These are phyloP conservation scores for Thaumatotibia leucotreta DNA, from an alignment of 1,140 invertebrate species.

Conservation along the genomic window DNA sequence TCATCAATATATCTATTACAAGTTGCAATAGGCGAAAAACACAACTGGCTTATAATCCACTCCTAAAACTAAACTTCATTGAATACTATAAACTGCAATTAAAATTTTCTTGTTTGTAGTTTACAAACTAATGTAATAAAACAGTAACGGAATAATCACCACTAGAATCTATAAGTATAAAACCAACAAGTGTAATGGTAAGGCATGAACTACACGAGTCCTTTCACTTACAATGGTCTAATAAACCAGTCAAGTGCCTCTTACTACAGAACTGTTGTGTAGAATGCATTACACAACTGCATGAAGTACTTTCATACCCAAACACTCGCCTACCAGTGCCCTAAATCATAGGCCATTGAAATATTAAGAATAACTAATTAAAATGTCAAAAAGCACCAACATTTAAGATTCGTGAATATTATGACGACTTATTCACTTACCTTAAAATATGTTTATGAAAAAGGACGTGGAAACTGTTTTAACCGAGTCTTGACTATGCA, in stretches of 20 bases:
- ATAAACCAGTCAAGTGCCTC: not conserved
- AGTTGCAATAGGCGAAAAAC: no score
- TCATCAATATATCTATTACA: no score
- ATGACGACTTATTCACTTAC: not conserved
- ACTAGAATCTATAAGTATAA: not conserved
- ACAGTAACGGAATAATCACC: not conserved
- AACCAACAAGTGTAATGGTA: not conserved
- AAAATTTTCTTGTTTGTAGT: no score
- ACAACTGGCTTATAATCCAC: no score
- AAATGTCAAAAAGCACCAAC: not conserved
- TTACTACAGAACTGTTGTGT: not conserved
- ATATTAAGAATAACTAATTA: not conserved
- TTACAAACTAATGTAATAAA: not conserved
- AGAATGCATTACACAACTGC: not conserved
- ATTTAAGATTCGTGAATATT: not conserved
- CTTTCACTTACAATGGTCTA: conserved; percentile 4
- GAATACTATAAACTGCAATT: no score
- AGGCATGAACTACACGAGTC: not conserved
- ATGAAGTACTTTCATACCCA: not conserved
- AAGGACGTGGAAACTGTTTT: not conserved
- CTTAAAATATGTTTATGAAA: not conserved
- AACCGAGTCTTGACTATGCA: not conserved
- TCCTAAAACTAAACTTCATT: no score
- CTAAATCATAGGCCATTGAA: no score
- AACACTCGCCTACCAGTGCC: not conserved